Evolutionary conservation across 2,797 vertebrate species (phyloP).

Genomic region (Acomys russatus): DNA sequence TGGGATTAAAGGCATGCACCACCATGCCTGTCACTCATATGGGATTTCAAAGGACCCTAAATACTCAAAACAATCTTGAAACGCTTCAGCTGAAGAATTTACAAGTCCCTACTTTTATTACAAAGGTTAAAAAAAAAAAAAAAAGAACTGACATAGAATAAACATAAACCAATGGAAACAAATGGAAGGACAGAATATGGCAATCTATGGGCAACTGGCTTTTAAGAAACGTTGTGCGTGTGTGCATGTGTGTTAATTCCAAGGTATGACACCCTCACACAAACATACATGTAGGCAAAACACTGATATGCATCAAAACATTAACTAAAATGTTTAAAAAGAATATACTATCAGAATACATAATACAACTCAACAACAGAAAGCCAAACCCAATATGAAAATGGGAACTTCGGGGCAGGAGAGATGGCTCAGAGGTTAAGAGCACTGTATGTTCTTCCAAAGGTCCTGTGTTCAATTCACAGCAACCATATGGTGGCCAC

Average conservation of each 20-base stretch:
- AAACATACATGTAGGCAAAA: background rate
- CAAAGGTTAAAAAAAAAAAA: conserved; percentile 33
- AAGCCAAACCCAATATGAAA: conserved; percentile 51
- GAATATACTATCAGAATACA: conserved; percentile 19
- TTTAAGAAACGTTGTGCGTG: background rate
- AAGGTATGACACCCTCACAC: background rate
- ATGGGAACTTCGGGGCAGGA: background rate
- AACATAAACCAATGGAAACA: background rate
- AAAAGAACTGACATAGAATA: background rate
- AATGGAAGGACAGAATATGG: background rate
- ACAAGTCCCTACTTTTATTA: background rate
- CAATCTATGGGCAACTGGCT: background rate
- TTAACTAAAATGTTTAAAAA: background rate
- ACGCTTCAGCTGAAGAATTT: conserved; percentile 8
- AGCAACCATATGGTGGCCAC: too few species aligned
- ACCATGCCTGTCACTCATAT: background rate
- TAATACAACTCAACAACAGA: conserved; percentile 56
- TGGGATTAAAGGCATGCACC: too few species aligned
- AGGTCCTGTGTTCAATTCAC: too few species aligned
- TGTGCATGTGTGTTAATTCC: background rate
- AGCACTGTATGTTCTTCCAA: too few species aligned
- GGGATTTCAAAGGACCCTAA: conserved; percentile 20
- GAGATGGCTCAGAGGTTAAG: too few species aligned
- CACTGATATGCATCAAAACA: background rate
- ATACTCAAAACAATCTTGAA: conserved; percentile 49